Percentiles rank a stretch among this genome's conserved stretches.
Evolutionary conservation across 2,888 invertebrate genomes (phyloP).

Genomic region (Lithodes maja): DNA sequence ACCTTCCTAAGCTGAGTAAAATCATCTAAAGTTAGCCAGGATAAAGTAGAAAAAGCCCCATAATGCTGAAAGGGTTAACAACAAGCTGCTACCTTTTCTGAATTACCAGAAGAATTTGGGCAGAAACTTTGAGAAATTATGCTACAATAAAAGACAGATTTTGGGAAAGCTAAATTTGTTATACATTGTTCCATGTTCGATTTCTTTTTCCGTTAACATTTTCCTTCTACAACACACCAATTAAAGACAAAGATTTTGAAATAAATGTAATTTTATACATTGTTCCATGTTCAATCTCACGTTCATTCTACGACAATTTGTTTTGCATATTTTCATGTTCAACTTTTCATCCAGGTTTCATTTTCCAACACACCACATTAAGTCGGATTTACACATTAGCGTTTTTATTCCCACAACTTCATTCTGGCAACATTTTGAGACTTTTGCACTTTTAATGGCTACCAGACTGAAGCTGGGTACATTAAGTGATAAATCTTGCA

Average conservation of each 20-base stretch:
- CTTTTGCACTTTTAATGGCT: too few species aligned
- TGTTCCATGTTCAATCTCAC: too few species aligned
- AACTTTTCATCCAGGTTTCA: background rate
- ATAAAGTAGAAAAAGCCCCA: background rate
- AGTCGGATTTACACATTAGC: too few species aligned
- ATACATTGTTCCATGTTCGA: conserved; percentile 57
- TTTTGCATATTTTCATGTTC: background rate
- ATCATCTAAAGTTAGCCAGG: too few species aligned
- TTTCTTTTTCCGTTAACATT: conserved; percentile 26
- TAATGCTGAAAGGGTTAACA: conserved; percentile 28
- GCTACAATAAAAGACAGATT: background rate
- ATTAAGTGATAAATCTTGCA: too few species aligned
- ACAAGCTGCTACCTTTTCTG: conserved; percentile 30
- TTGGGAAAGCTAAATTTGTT: conserved; percentile 18
- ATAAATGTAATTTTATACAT: too few species aligned
- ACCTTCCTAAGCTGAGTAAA: too few species aligned
- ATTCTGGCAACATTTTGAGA: too few species aligned
- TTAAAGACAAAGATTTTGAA: too few species aligned
- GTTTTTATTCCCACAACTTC: too few species aligned
- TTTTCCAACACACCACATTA: background rate
- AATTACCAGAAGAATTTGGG: conserved; percentile 3
- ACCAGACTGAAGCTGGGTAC: too few species aligned
- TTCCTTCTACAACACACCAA: conserved; percentile 38
- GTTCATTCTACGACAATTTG: background rate
- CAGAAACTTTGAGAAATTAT: conserved; percentile 16